Percentiles rank a stretch among this genome's conserved stretches.
Conservation (phyloP, 1,140 invertebrate species). For the Thaumetopoea pityocampa region DNA sequence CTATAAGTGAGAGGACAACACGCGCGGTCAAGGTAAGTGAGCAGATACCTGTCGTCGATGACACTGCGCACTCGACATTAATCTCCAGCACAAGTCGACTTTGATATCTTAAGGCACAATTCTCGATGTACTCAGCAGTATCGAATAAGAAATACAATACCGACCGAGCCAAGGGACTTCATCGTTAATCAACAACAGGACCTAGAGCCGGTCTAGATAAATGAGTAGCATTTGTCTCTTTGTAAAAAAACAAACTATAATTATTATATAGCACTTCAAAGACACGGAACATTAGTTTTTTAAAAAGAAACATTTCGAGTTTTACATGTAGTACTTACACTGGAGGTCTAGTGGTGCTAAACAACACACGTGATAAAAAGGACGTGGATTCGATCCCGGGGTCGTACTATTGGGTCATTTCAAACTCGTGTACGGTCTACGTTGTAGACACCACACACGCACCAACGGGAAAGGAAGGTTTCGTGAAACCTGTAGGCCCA, state of each 20-base stretch:
- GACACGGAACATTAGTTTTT: no score
- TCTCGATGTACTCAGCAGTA: conserved; percentile 9
- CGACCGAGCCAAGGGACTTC: conserved; percentile 14
- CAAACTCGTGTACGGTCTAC: no score
- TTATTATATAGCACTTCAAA: no score
- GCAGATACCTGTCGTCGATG: conserved; percentile 42
- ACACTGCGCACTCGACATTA: conserved; percentile 41
- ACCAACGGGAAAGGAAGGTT: no score
- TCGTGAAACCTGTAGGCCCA: no score
- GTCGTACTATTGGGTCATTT: no score
- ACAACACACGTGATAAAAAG: no score
- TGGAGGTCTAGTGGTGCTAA: no score
- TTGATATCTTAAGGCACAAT: conserved; percentile 25
- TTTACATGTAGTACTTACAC: no score
- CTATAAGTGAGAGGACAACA: conserved; percentile 49
- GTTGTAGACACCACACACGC: no score
- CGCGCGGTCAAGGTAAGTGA: conserved; percentile 57
- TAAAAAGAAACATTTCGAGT: no score
- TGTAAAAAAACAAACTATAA: conserved; percentile 4
- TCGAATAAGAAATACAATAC: conserved; percentile 20
- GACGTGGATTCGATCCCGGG: no score
- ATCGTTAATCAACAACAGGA: conserved; percentile 24
- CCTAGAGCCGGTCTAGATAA: conserved; percentile 20
- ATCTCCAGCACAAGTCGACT: conserved; percentile 30
- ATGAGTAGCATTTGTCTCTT: conserved; percentile 9